Conservation (phyloP, 2,113 vertebrate genomes). For the Cochlearius cochlearius region DNA sequence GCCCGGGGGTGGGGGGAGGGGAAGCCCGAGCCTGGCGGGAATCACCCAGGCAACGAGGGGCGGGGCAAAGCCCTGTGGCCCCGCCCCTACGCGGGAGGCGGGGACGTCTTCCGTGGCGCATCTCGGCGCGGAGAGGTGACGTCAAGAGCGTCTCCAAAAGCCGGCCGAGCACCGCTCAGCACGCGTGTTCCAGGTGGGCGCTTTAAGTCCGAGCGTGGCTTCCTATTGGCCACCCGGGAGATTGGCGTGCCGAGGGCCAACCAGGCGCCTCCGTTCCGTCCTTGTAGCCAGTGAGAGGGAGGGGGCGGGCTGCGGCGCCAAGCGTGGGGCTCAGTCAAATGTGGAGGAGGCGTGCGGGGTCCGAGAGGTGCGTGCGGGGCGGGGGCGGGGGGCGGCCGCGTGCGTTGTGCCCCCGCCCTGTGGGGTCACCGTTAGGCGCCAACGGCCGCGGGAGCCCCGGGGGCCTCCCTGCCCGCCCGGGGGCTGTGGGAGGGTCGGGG, state of each 20-base stretch:
- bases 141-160: accelerated
- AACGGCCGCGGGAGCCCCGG: accelerated
- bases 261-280: accelerated
- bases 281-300: neutral
- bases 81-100: neutral
- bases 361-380: neutral
- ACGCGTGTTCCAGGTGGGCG: neutral
- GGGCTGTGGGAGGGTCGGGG: neutral
- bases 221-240: accelerated
- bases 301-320: neutral
- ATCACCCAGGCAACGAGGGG: accelerated
- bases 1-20: neutral
- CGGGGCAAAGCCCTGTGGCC: accelerated
- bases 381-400: accelerated
- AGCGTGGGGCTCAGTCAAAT: slow-evolving; percentile 5
- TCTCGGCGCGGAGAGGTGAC: neutral
- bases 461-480: accelerated
- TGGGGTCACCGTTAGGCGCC: accelerated
- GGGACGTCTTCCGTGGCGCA: accelerated
- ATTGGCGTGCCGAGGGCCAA: accelerated
- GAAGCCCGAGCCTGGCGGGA: too few species aligned
- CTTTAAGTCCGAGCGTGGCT: accelerated
- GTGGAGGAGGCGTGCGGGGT: neutral
- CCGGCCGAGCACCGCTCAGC: accelerated
- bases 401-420: accelerated